These are phyloP conservation scores for Hypocryptadius cinnamomeus DNA, from an alignment of 2,113 vertebrate genomes.

Conservation along the genomic window DNA sequence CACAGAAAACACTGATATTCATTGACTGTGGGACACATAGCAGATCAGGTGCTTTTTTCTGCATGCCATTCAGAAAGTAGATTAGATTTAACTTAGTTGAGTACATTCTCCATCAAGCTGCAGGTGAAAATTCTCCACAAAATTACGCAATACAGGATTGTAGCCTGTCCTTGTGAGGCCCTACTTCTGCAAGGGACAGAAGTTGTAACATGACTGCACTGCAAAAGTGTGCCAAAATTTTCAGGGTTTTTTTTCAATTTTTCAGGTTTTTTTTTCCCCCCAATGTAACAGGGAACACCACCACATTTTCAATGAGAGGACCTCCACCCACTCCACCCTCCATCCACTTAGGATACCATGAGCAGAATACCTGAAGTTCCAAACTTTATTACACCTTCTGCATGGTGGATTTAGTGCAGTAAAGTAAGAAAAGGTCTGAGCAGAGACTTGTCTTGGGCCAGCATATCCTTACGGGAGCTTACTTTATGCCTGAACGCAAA, in stretches of 20 bases:
- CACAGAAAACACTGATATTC: not conserved
- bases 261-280: not conserved
- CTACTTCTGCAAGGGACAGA: not conserved
- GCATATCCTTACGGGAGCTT: not conserved
- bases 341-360: not conserved
- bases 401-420: not conserved
- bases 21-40: not conserved
- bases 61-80: not conserved
- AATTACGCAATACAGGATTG: not conserved
- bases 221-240: not conserved
- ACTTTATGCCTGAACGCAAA: not conserved
- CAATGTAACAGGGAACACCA: not conserved
- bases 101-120: not conserved
- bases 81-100: not conserved
- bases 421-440: not conserved
- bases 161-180: not conserved
- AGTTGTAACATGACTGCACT: not conserved
- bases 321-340: not conserved
- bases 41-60: not conserved
- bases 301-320: not conserved
- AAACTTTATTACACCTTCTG: not conserved
- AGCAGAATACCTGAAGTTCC: not conserved
- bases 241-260: not conserved
- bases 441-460: not conserved
- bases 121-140: not conserved